These are phyloP conservation scores for Peromyscus leucopus DNA, from an alignment of 2,113 vertebrate species.

Conservation along the genomic window DNA sequence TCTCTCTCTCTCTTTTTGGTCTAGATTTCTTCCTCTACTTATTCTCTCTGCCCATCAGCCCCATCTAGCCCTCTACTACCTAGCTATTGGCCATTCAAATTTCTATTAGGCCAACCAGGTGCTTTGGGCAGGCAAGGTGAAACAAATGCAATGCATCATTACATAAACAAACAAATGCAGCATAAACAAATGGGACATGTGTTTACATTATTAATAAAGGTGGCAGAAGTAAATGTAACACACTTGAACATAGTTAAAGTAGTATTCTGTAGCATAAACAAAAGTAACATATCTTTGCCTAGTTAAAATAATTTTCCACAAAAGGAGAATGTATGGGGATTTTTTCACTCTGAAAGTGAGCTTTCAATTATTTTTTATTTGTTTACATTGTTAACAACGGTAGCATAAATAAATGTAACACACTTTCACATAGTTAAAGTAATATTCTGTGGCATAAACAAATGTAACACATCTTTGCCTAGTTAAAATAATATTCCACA, in stretches of 20 bases:
- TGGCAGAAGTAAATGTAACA: not conserved
- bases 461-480: not conserved
- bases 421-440: too few relatives aligned
- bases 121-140: not conserved
- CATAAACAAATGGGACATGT: too few relatives aligned
- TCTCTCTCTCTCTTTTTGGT: too few relatives aligned
- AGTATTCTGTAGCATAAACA: too few relatives aligned
- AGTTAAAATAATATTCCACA: not conserved
- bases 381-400: not conserved
- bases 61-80: not conserved
- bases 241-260: too few relatives aligned
- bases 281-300: not conserved
- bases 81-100: not conserved
- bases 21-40: not conserved
- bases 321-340: not conserved
- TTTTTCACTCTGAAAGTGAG: not conserved
- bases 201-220: not conserved
- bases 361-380: too few relatives aligned
- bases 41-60: not conserved
- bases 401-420: not conserved
- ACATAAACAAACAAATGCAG: too few relatives aligned
- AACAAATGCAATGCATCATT: not conserved
- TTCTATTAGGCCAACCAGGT: not conserved
- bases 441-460: too few relatives aligned
- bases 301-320: not conserved